A percentile compares a stretch with the other conserved stretches of the same genome.
Evolutionary conservation across 2,797 vertebrate species (phyloP).

Genomic region (Premnoplex brunnescens): DNA sequence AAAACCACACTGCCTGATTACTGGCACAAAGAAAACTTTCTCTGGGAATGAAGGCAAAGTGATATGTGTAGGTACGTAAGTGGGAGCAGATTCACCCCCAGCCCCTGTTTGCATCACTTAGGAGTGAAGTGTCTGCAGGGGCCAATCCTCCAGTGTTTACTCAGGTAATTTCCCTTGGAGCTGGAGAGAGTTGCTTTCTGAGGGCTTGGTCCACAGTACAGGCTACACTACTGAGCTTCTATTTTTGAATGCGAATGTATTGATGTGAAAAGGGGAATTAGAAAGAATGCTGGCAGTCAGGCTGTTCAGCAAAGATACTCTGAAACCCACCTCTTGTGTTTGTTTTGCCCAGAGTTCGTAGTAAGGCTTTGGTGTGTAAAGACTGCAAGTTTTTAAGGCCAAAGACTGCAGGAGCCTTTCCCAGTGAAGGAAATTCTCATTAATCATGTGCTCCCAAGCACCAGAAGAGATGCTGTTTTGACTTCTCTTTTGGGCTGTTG

Average conservation of each 20-base stretch:
- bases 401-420: constrained; percentile 30
- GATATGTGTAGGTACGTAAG: not conserved
- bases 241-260: not conserved
- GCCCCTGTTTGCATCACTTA: not conserved
- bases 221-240: not conserved
- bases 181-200: not conserved
- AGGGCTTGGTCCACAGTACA: not conserved
- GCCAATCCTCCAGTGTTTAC: not conserved
- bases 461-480: constrained; percentile 40
- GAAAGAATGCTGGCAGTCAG: not conserved
- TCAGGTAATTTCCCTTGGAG: not conserved
- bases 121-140: not conserved
- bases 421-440: constrained; percentile 29
- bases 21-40: not conserved
- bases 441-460: constrained; percentile 45
- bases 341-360: constrained; percentile 14
- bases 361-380: constrained; percentile 3
- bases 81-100: not conserved
- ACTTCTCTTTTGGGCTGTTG: constrained; percentile 12
- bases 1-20: not conserved
- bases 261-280: not conserved
- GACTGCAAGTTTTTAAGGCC: constrained; percentile 1
- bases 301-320: not conserved
- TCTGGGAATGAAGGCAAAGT: not conserved
- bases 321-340: not conserved